Conservation (phyloP, 1,140 invertebrate species). For the Epicauta chinensis region DNA sequence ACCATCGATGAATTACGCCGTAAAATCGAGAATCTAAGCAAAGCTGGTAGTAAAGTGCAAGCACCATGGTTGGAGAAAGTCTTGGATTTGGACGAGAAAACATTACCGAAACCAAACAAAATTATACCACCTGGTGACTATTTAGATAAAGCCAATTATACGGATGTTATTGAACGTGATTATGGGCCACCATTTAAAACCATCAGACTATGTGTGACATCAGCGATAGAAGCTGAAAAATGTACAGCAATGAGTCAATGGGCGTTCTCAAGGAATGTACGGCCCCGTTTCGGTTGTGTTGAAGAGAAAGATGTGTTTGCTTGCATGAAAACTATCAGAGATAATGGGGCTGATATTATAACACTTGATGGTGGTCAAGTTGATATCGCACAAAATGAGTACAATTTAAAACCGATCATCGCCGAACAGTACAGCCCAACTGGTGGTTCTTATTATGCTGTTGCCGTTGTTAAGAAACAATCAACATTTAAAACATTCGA, state of each 20-base stretch:
- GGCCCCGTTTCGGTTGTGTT: conserved; percentile 63
- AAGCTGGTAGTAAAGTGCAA: conserved; percentile 44
- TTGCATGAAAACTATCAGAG: conserved; percentile 62
- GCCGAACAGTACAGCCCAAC: conserved; percentile 50
- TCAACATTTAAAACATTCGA: conserved; percentile 38
- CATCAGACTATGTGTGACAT: conserved; percentile 59
- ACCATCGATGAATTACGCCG: conserved; percentile 40
- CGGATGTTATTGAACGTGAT: conserved; percentile 70
- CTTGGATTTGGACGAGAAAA: conserved; percentile 49
- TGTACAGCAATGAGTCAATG: conserved; percentile 59
- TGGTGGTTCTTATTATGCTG: conserved; percentile 34
- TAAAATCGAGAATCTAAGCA: conserved; percentile 40
- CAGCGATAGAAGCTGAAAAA: conserved; percentile 54
- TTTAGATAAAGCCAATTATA: conserved; percentile 64
- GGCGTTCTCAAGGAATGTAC: conserved; percentile 64
- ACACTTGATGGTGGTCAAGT: conserved; percentile 54
- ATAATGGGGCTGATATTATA: conserved; percentile 57
- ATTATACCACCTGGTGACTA: conserved; percentile 57
- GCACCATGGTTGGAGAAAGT: conserved; percentile 48
- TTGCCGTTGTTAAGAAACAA: conserved; percentile 53
- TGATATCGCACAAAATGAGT: conserved; percentile 49
- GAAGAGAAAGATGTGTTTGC: conserved; percentile 47
- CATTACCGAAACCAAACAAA: conserved; percentile 54
- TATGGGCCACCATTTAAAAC: conserved; percentile 49
- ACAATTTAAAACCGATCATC: conserved; percentile 47